Percentiles rank a stretch among this genome's conserved stretches.
phyloP scores from a whole-genome alignment of 2,113 vertebrate species.

The Grammomys surdaster region DNA sequence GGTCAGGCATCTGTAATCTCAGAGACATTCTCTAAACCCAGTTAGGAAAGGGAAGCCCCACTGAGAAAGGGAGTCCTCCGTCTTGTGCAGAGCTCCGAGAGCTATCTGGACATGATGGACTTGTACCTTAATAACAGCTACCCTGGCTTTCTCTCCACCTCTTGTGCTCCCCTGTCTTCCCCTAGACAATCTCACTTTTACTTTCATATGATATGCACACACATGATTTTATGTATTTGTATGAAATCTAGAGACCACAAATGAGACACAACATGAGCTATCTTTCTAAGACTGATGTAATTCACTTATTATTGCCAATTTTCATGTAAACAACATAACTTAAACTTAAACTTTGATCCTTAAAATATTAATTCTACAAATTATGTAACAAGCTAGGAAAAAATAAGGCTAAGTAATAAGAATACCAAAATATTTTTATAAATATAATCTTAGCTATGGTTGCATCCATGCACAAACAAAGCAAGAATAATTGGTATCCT shows the following conservation, averaged over 20 bases:
- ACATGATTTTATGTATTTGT: background rate
- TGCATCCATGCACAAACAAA: background rate
- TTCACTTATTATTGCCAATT: background rate
- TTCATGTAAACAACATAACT: background rate
- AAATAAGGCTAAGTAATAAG: background rate
- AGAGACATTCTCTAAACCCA: too few species aligned
- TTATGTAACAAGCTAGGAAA: background rate
- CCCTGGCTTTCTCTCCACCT: background rate
- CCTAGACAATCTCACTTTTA: background rate
- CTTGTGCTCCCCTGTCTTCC: background rate
- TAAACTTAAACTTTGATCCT: constrained; percentile 24
- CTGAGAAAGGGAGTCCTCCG: too few species aligned
- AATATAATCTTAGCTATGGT: background rate
- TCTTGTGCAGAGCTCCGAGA: too few species aligned
- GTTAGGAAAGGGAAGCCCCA: too few species aligned
- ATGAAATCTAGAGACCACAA: background rate
- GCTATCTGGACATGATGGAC: too few species aligned
- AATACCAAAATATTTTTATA: background rate
- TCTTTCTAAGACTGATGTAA: background rate
- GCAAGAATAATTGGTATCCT: background rate
- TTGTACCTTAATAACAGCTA: background rate
- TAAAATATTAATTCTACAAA: background rate
- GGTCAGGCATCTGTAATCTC: too few species aligned
- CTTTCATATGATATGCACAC: background rate
- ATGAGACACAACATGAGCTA: background rate